Evolutionary conservation across 1,140 invertebrate species (phyloP), one percentile per base, ranked within the genome.

Genomic region (Drosophila albomicans): DNA sequence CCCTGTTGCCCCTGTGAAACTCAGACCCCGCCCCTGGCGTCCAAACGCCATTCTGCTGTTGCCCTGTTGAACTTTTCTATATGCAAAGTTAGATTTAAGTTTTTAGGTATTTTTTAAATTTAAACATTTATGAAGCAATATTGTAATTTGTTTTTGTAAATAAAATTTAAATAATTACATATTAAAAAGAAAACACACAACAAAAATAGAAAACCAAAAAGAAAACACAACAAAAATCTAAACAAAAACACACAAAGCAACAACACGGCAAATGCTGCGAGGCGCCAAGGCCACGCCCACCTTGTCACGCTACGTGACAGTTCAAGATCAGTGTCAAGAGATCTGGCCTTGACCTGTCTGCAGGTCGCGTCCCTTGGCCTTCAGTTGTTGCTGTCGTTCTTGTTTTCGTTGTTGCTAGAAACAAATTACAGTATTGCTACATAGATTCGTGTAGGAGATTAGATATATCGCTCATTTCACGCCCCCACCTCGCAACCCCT

Each of bases 81-180:
- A 88, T 88, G 74, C 70, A 75, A 57, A 77, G 67, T 66, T 87
- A 89, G 85, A 28, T 38, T 57, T 89, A 89, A 89, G 84, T 81
- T 81, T 72, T 80, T 88, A 88, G 84, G 85, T 88, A 88, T 82
- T 89, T 88, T 87, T 87, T 88, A 89, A 87, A 88, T 84, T 89
- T 89, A 81, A 78, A 85, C 70, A 79, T 88, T 78, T 85, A 89
- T 86, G 65, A 86, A 86, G 74, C 85, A 90, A 89, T 89, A 90
- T 89, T 89, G 85, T 89, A 89, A 89, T 90, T 89, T 89, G 85
- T 89, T 89, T 90, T 89, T 89, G 85, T 89, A 89, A 89, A 89
- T 89, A 89, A 89, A 89, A 89, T 90, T 89, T 84, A 81, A 87
- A 82, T 79, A 89, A 88, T 89, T 78, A 88, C 51, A 84, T 56